Conservation (phyloP, 2,797 vertebrate genomes). For the Sebastes cheni region DNA sequence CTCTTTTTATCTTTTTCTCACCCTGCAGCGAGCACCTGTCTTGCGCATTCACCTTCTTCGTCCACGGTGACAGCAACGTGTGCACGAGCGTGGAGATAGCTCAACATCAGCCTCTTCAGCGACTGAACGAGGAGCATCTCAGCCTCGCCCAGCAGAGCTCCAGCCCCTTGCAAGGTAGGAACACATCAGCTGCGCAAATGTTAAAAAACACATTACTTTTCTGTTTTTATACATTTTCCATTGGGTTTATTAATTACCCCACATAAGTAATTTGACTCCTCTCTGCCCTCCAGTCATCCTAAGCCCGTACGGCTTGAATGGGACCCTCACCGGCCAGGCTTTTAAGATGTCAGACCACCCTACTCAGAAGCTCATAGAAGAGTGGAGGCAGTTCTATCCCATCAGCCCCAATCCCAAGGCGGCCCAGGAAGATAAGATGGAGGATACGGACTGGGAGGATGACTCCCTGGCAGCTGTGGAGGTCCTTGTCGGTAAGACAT, state of each 20-base stretch:
- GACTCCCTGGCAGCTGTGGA: constrained; percentile 97
- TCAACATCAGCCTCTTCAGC: constrained; percentile 94
- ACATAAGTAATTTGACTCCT: not conserved
- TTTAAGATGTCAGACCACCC: constrained; percentile 99
- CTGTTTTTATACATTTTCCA: not conserved
- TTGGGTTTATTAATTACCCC: not conserved
- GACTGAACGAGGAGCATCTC: constrained; percentile 95
- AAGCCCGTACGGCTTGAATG: constrained; percentile 96
- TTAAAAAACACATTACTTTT: not conserved
- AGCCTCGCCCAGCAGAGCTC: constrained; percentile 95
- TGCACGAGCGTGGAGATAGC: constrained; percentile 98
- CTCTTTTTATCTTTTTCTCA: constrained; percentile 15
- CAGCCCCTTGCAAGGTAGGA: constrained; percentile 94
- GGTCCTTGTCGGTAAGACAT: constrained; percentile 93
- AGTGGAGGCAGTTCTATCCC: constrained; percentile 99
- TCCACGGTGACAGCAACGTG: constrained; percentile 98
- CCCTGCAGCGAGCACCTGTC: constrained; percentile 94
- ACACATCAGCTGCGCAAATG: not conserved
- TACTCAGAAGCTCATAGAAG: constrained; percentile 97
- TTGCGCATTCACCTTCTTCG: constrained; percentile 98
- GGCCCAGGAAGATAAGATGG: constrained; percentile 92
- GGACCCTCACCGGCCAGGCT: constrained; percentile 97
- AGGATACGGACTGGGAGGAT: constrained; percentile 98
- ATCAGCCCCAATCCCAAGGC: constrained; percentile 93
- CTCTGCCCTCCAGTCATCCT: constrained; percentile 88